Evolutionary conservation across 2,797 vertebrate genomes (phyloP).

Genomic region (Hafferia zeledoni): DNA sequence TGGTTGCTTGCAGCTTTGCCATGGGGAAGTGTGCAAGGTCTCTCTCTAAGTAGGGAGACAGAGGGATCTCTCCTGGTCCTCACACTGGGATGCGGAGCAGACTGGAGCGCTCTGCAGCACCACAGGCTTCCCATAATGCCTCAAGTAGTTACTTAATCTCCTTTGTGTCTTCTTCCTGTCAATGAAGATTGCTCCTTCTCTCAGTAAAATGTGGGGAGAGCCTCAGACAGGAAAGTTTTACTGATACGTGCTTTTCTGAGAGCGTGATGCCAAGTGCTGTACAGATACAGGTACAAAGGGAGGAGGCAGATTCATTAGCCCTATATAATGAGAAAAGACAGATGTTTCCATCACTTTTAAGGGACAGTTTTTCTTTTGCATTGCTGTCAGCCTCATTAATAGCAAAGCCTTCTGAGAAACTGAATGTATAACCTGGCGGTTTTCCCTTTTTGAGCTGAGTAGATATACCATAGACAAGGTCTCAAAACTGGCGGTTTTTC

Average conservation of each 20-base stretch:
- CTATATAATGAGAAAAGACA: not conserved
- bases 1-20: not conserved
- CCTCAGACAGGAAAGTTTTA: not conserved
- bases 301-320: not conserved
- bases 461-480: not conserved
- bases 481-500: not conserved
- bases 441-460: not conserved
- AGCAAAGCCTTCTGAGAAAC: not conserved
- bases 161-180: not conserved
- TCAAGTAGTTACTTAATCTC: not conserved
- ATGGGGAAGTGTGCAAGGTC: fast-evolving
- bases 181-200: not conserved
- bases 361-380: not conserved
- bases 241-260: not conserved
- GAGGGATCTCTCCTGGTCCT: not conserved
- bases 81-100: fast-evolving
- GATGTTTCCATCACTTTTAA: not conserved
- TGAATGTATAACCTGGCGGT: not conserved
- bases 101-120: not conserved
- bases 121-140: not conserved
- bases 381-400: not conserved
- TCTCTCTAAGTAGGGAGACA: not conserved
- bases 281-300: not conserved
- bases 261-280: not conserved
- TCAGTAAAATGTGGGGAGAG: not conserved